Conservation (phyloP, 2,113 vertebrate species). For the Aviceda subcristata region DNA sequence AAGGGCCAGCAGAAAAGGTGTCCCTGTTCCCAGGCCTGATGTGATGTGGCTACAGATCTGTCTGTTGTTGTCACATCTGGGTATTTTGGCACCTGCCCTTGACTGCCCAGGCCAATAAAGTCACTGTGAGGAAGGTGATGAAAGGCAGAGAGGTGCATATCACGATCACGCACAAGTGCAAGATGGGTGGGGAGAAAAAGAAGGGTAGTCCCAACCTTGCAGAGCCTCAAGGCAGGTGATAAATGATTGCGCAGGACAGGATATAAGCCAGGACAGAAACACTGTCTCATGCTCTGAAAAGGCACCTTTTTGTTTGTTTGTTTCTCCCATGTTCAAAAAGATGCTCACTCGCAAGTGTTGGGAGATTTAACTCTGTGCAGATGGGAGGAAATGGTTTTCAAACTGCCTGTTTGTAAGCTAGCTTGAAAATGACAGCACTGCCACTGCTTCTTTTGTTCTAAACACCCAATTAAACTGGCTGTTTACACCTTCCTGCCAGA, state of each 20-base stretch:
- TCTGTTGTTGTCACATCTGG: background rate
- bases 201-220: background rate
- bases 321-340: background rate
- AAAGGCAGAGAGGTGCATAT: background rate
- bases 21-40: background rate
- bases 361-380: conserved; percentile 26
- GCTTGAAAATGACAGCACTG: conserved; percentile 17
- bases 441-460: conserved; percentile 50
- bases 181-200: background rate
- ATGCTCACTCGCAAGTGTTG: accelerated
- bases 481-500: conserved; percentile 62
- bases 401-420: conserved; percentile 37
- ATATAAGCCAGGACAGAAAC: background rate
- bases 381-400: conserved; percentile 34
- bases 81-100: background rate
- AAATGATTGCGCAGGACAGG: background rate
- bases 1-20: background rate
- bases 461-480: conserved; percentile 70
- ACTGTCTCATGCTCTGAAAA: background rate
- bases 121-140: background rate
- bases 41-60: background rate
- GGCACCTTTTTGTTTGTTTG: background rate
- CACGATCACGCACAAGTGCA: accelerated
- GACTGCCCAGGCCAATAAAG: background rate
- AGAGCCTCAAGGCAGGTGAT: background rate